phyloP scores from a whole-genome alignment of 2,113 vertebrate genomes.

The rat (Rattus norvegicus) region GRCr8 NC_086034.1:51482501-51483000 shows the following conservation, averaged over 20 bases:
- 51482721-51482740: neutral
- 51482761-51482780: neutral
- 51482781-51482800: slow-evolving; percentile 41
- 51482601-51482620: slow-evolving; percentile 96
- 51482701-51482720: neutral
- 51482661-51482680: neutral
- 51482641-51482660: slow-evolving; percentile 90
- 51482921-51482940: slow-evolving; percentile 28
- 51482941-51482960: neutral
- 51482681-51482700: neutral
- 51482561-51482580: slow-evolving; percentile 99
- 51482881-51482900: neutral
- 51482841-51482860: slow-evolving; percentile 46
- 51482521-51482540: slow-evolving; percentile 99
- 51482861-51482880: slow-evolving; percentile 6
- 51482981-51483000: neutral
- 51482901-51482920: neutral
- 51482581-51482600: slow-evolving; percentile 98
- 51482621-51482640: slow-evolving; percentile 92
- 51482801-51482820: slow-evolving; percentile 2
- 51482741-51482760: neutral
- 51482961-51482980: slow-evolving; percentile 51
- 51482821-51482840: neutral
- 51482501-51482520: slow-evolving; percentile 99
- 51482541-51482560: slow-evolving; percentile 97